Evolutionary conservation across 37 sponge, comb jelly and placozoan species (phyloP), one percentile per base, ranked within the genome.

Genomic region (Mnemiopsis leidyi): DNA sequence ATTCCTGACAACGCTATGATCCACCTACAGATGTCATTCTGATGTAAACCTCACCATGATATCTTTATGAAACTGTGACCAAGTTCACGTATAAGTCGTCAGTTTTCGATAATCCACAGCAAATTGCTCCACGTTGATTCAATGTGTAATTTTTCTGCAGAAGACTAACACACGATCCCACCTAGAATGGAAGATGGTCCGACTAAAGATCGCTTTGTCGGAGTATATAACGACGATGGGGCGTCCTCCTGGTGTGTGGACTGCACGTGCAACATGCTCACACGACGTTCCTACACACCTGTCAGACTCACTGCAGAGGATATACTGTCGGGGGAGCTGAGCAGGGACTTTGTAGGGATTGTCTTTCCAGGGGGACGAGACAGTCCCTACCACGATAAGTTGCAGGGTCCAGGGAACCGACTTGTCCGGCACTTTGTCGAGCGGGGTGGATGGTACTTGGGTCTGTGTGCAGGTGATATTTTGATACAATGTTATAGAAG

Each of bases 291-390:
- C 13, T 94, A 75, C 48, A 0, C 32, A 5, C 92, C 95, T 5
- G 93, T 92, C 30, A 93, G 37, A 0, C 94, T 95, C 13, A 92
- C 93, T 1, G 90, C 95, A 71, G 85, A 76, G 16, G 94, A 94
- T 32, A 69, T 97, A 18, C 33, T 93, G 5, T 30, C 16, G 0
- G 95, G 93, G 0, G 39, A 68, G 0, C 92, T 90, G 93, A 92
- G 0, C 0, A 34, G 75, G 0, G 36, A 36, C 7, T 93, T 92
- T 36, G 69, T n/a, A 2, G 36, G 96, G 32, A 37, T 97, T 0
- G 94, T 97, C 0, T 93, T 97, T 93, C 97, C 97, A 0, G 97
- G 97, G 33, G 97, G 97, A 21, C 61, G 95, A 76, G 97, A 97
- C 88, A 68, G 94, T 18, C 97, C 97, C 0, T 97, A 96, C 48